phyloP scores from a whole-genome alignment of 2,113 vertebrate genomes.

The Abramis brama region DNA sequence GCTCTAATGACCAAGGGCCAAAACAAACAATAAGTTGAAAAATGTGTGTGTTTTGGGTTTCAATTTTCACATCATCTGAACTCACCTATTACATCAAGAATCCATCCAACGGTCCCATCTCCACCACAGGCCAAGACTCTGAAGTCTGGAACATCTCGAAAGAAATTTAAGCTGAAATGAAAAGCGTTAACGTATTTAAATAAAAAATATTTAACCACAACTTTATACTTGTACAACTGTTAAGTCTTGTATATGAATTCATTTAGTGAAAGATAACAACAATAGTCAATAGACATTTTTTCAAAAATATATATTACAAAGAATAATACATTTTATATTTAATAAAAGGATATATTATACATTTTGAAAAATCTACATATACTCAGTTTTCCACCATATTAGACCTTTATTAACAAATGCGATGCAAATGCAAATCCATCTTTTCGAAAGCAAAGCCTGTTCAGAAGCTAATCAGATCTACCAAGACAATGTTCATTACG shows the following conservation, averaged over 20 bases:
- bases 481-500: slow-evolving; percentile 74
- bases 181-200: not conserved
- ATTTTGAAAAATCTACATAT: too few species aligned
- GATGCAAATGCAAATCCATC: slow-evolving; percentile 67
- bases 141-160: slow-evolving; percentile 84
- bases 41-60: not conserved
- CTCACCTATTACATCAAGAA: slow-evolving; percentile 86
- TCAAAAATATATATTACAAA: too few species aligned
- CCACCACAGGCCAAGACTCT: slow-evolving; percentile 86
- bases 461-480: slow-evolving; percentile 75
- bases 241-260: not conserved
- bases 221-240: not conserved
- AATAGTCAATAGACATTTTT: not conserved
- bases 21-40: slow-evolving; percentile 1
- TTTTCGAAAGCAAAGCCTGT: slow-evolving; percentile 68
- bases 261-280: not conserved
- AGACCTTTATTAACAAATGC: not conserved
- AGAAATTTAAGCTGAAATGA: slow-evolving; percentile 81
- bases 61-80: slow-evolving; percentile 5
- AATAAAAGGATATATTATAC: too few species aligned
- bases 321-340: too few species aligned
- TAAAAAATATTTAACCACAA: not conserved
- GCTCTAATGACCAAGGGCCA: not conserved
- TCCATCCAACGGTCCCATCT: slow-evolving; percentile 90
- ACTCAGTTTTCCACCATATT: not conserved